phyloP scores from a whole-genome alignment of 2,888 invertebrate species.

The Zygothrica quintamaculata region DNA sequence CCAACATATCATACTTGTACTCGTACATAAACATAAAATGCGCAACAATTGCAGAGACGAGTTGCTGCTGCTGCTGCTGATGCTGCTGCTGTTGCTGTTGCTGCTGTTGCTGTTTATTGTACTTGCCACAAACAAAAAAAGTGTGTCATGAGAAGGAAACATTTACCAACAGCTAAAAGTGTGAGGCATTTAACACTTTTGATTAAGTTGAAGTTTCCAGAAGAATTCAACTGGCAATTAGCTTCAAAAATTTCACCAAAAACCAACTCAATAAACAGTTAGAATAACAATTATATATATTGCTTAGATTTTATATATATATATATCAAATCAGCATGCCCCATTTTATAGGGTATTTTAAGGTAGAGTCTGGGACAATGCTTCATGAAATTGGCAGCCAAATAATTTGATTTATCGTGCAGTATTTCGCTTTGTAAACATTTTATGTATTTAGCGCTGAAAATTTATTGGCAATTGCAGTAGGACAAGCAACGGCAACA shows the following conservation, averaged over 20 bases:
- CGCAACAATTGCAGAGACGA: conserved; percentile 52
- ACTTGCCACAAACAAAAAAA: conserved; percentile 27
- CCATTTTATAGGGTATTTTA: conserved; percentile 18
- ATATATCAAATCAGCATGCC: too few relatives aligned
- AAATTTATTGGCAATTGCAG: conserved; percentile 57
- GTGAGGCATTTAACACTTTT: conserved; percentile 38
- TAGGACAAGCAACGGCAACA: conserved; percentile 21
- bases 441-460: conserved; percentile 62
- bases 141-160: conserved; percentile 60
- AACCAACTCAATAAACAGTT: too few relatives aligned
- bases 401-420: conserved; percentile 62
- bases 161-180: conserved; percentile 42
- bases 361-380: conserved; percentile 11
- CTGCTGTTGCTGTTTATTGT: conserved; percentile 25
- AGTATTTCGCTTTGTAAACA: conserved; percentile 53
- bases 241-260: too few relatives aligned
- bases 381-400: conserved; percentile 32
- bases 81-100: too few relatives aligned
- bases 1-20: conserved; percentile 37
- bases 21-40: conserved; percentile 43
- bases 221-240: too few relatives aligned
- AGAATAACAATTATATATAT: too few relatives aligned
- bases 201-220: conserved; percentile 14
- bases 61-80: conserved; percentile 23
- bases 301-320: too few relatives aligned